Evolutionary conservation across 2,797 vertebrate species (phyloP), one percentile per base, ranked within the genome.

Genomic region (Sylvilagus floridanus): DNA sequence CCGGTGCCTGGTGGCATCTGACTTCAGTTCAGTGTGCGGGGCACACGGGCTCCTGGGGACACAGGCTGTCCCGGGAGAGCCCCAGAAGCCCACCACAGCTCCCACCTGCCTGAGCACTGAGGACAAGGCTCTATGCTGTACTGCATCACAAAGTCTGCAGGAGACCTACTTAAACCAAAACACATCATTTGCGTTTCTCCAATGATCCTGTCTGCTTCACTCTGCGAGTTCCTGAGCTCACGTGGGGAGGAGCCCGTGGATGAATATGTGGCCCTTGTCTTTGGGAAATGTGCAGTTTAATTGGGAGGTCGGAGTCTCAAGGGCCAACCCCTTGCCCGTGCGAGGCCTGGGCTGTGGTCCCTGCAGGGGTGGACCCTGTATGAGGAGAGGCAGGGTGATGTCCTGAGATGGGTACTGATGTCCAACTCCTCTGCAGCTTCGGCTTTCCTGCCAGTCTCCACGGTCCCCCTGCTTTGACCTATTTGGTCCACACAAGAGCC

Each of bases 81-180:
- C 13, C 54, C 5, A 0, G 7, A 11, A 76, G 28, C 30, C 8
- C 14, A 10, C 7, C 5, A 2, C 0, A 9, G 7, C 7, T 13
- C 28, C 13, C 30, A 54, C 14, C 54, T 2, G 0, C 4, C 42
- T 14, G 32, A 71, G 79, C 26, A 6, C 65, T 11, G 24, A 52
- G 22, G 3, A 28, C 14, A 73, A 65, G 47, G 2, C 79, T 76
- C 37, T 22, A 9, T 68, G 50, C 37, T 32, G 2, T 52, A 35
- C 32, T 71, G 54, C 57, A 24, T 81, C 60, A 26, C 54, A 12
- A 47, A 35, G 79, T 14, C 4, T 1, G 7, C 30, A 37, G 19
- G 5, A 83, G 83, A 47, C 21, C 83, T 19, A 4, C 16, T 24
- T 9, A 22, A 12, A 16, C 14, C 54, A 57, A 16, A 57, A 57